Base-by-base conservation (phyloP, 2,113 vertebrate genomes). In the Chlamydotis undulata region DNA sequence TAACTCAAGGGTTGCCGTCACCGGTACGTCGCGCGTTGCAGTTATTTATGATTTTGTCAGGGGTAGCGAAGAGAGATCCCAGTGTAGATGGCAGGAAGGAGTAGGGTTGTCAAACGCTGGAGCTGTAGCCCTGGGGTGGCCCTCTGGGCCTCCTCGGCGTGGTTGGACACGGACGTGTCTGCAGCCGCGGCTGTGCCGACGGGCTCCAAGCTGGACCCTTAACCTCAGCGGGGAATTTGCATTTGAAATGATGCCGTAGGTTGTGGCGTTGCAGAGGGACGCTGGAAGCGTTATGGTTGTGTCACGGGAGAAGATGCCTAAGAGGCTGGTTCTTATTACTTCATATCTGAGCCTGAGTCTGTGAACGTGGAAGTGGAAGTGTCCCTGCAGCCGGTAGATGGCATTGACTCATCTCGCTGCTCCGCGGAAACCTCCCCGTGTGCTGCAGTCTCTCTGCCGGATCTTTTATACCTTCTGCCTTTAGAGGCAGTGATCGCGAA, bases 71-170 rank as follows among this genome's bases (percentile, higher is more conserved):
- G 50, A 53, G 39, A 74, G 2, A 45, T 43, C 39, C 84, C 21
- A 4, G 3, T 23, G 56, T 3, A 64, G 84, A 6, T 22, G 41
- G 6, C 8, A n/a, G 60, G n/a, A 49, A 56, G 11, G 41, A 23
- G 73, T 2, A 7, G 10, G 67, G 52, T 31, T 31, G 52, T 21
- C 59, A 21, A 17, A 37, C 0, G 2, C 65, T 59, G 83, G 35
- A 55, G 60, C 31, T 53, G 49, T 24, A 56, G 50, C 73, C 37
- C 16, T 29, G 24, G 23, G 1, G 19, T 35, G 29, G 9, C 16
- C 45, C 3, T 0, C 5, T 19, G 41, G 29, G 9, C 7, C 21
- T 31, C 16, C 33, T 19, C 0, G 0, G 3, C 0, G 0, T 3
- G 19, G 49, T 0, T 61, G 77, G 84, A 26, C 13, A 4, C 0